Evolutionary conservation across 2,888 invertebrate species (phyloP).

Genomic region (Drosophila putrida): DNA sequence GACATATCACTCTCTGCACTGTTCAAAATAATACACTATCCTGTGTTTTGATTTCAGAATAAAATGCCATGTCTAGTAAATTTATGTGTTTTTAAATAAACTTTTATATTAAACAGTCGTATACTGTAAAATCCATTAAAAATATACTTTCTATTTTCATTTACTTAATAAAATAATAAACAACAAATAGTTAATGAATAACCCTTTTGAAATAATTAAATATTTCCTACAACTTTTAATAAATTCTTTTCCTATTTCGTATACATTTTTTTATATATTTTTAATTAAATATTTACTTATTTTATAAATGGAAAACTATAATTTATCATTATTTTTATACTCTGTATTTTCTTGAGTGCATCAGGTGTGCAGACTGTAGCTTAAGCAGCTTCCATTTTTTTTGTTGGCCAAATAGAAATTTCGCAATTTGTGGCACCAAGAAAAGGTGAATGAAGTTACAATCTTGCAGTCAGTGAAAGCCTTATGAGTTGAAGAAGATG

Average conservation of each 20-base stretch:
- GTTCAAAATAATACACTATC: neutral
- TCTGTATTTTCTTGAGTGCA: neutral
- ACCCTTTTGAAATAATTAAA: too few species aligned
- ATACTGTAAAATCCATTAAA: neutral
- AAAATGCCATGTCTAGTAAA: too few species aligned
- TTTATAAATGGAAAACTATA: too few species aligned
- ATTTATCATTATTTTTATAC: too few species aligned
- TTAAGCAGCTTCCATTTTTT: conserved; percentile 9
- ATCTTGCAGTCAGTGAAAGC: conserved; percentile 10
- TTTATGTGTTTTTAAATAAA: too few species aligned
- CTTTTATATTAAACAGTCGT: too few species aligned
- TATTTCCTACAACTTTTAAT: neutral
- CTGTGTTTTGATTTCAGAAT: too few species aligned
- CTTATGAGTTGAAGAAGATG: neutral
- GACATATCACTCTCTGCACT: conserved; percentile 1
- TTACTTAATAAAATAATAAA: neutral
- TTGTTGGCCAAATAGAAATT: conserved; percentile 4
- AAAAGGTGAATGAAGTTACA: conserved; percentile 8
- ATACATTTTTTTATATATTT: neutral
- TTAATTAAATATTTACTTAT: neutral
- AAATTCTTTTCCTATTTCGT: neutral
- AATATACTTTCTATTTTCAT: neutral
- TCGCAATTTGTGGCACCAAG: conserved; percentile 9
- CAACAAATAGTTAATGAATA: too few species aligned
- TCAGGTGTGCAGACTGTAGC: conserved; percentile 25